Percentiles rank a stretch among this genome's conserved stretches.
Conservation (phyloP, 53 echinoderm and acorn worm species). For the Astropecten irregularis region DNA sequence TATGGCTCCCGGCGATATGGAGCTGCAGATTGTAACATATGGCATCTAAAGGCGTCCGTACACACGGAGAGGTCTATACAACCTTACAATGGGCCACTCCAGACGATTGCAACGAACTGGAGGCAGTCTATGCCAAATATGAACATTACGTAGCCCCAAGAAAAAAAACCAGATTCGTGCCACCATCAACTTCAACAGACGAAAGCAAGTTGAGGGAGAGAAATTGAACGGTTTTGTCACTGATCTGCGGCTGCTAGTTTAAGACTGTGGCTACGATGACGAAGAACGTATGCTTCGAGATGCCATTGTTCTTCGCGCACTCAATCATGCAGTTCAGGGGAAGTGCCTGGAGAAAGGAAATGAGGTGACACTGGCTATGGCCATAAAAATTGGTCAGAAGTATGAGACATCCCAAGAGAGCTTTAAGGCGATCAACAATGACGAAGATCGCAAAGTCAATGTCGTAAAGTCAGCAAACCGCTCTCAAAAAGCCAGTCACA, state of each 20-base stretch:
- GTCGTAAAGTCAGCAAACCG: not conserved
- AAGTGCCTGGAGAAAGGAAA: not conserved
- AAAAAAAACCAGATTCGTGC: too few relatives aligned
- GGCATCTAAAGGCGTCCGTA: too few relatives aligned
- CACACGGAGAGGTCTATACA: conserved; percentile 62
- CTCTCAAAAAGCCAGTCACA: not conserved
- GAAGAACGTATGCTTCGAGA: conserved; percentile 66
- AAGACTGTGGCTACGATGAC: conserved; percentile 61
- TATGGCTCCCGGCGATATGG: too few relatives aligned
- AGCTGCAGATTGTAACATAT: too few relatives aligned
- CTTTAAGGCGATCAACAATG: conserved; percentile 46
- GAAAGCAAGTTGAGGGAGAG: conserved; percentile 64
- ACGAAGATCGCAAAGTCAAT: conserved; percentile 35
- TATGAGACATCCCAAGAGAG: conserved; percentile 71
- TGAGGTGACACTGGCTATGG: not conserved
- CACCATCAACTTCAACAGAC: too few relatives aligned
- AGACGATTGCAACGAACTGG: conserved; percentile 66
- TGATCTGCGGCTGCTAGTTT: conserved; percentile 64
- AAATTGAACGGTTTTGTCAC: conserved; percentile 71
- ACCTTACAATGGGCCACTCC: conserved; percentile 57
- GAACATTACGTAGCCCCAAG: conserved; percentile 77
- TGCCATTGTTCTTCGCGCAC: conserved; percentile 37
- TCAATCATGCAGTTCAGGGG: not conserved
- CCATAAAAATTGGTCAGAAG: conserved; percentile 55
- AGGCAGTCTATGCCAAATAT: conserved; percentile 67